Conservation (phyloP, 2,888 invertebrate genomes). For the Idaea dimidiata region DNA sequence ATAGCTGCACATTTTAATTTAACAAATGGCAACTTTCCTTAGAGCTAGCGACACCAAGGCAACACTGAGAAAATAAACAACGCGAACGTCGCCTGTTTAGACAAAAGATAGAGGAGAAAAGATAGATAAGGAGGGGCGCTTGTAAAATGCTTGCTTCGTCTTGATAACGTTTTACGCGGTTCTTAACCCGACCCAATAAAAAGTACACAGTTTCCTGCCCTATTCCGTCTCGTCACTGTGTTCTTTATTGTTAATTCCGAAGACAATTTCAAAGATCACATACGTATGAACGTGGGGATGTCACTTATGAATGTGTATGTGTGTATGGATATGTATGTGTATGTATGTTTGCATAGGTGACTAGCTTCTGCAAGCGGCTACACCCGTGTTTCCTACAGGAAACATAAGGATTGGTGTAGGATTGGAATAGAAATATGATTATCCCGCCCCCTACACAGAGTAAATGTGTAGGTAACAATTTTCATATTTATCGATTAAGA, state of each 20-base stretch:
- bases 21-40: slow-evolving; percentile 37
- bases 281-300: too few relatives aligned
- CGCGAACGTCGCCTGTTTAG: slow-evolving; percentile 44
- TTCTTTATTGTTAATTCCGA: background rate
- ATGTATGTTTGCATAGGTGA: too few relatives aligned
- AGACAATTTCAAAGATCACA: background rate
- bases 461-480: too few relatives aligned
- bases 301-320: too few relatives aligned
- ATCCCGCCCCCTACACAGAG: too few relatives aligned
- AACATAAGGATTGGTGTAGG: too few relatives aligned
- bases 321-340: too few relatives aligned
- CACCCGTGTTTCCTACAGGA: too few relatives aligned
- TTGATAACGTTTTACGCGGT: slow-evolving; percentile 51
- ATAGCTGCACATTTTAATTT: slow-evolving; percentile 37
- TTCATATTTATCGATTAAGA: too few relatives aligned
- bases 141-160: slow-evolving; percentile 46
- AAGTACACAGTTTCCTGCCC: slow-evolving; percentile 43
- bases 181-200: slow-evolving; percentile 43
- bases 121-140: slow-evolving; percentile 43
- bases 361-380: too few relatives aligned
- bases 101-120: slow-evolving; percentile 43
- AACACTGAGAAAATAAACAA: slow-evolving; percentile 37
- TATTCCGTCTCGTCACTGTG: slow-evolving; percentile 31
- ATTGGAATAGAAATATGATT: too few relatives aligned
- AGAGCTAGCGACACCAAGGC: slow-evolving; percentile 22